These are phyloP conservation scores for Varanus komodoensis DNA, from an alignment of 2,113 vertebrate species.

Conservation along the genomic window DNA sequence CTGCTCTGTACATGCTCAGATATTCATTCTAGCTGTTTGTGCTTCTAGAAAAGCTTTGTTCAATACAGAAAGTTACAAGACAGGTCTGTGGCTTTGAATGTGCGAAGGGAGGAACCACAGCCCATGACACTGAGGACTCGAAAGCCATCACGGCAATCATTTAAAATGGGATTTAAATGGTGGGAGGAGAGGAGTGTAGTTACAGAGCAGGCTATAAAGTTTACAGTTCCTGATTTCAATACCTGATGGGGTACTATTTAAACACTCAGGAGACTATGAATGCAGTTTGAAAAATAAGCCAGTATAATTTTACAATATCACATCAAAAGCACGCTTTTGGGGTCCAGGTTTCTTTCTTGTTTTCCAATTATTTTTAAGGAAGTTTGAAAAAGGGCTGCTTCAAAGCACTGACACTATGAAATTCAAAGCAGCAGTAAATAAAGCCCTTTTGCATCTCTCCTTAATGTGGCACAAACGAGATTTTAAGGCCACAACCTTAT, in stretches of 20 bases:
- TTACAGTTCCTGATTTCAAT: constrained; percentile 37
- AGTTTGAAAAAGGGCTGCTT: constrained; percentile 6
- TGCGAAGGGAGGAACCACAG: too few species aligned
- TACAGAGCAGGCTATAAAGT: constrained; percentile 27
- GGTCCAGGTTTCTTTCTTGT: neutral
- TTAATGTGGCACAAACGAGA: neutral
- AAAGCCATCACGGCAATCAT: neutral
- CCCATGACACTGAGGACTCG: neutral
- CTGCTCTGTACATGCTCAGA: too few species aligned
- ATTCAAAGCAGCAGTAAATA: neutral
- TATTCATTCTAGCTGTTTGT: too few species aligned
- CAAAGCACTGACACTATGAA: accelerated
- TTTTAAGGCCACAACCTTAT: neutral
- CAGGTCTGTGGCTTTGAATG: too few species aligned
- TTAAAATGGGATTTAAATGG: constrained; percentile 26
- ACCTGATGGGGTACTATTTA: constrained; percentile 20
- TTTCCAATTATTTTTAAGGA: neutral
- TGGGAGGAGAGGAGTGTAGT: neutral
- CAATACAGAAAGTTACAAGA: too few species aligned
- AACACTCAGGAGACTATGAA: constrained; percentile 13
- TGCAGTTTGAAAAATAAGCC: constrained; percentile 39
- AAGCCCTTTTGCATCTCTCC: neutral
- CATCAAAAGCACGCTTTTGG: neutral
- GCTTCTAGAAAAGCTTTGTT: too few species aligned
- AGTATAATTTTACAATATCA: constrained; percentile 47